Conservation (phyloP, 2,797 vertebrate species). For the Mionectes olivaceus region DNA sequence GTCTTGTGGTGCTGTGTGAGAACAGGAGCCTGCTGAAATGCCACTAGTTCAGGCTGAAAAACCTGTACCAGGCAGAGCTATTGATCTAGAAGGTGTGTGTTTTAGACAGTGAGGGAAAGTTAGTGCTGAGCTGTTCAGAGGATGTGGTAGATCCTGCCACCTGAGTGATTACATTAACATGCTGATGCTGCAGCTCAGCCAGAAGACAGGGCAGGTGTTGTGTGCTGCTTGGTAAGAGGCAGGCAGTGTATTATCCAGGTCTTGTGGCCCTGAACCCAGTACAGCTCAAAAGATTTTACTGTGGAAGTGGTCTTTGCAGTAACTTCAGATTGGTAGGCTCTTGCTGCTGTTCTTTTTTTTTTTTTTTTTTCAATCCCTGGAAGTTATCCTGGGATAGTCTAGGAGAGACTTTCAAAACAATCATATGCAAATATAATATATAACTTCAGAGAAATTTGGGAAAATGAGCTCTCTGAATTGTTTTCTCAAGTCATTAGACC, state of each 20-base stretch:
- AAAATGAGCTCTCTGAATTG: background rate
- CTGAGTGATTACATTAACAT: background rate
- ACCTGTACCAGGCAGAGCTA: background rate
- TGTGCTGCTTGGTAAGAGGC: background rate
- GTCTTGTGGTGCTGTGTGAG: background rate
- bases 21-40: background rate
- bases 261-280: background rate
- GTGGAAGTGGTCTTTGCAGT: background rate
- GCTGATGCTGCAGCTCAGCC: background rate
- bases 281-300: background rate
- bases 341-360: background rate
- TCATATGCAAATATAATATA: background rate
- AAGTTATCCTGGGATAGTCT: background rate
- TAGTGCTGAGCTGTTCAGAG: background rate
- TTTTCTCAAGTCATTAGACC: background rate
- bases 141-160: background rate
- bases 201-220: background rate
- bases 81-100: background rate
- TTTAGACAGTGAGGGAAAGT: background rate
- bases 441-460: background rate
- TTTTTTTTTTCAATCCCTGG: background rate
- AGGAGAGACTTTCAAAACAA: background rate
- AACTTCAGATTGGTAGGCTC: background rate
- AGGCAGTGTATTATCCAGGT: background rate
- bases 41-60: background rate